phyloP scores from a whole-genome alignment of 1,140 invertebrate species.

The Theocolax elegans region DNA sequence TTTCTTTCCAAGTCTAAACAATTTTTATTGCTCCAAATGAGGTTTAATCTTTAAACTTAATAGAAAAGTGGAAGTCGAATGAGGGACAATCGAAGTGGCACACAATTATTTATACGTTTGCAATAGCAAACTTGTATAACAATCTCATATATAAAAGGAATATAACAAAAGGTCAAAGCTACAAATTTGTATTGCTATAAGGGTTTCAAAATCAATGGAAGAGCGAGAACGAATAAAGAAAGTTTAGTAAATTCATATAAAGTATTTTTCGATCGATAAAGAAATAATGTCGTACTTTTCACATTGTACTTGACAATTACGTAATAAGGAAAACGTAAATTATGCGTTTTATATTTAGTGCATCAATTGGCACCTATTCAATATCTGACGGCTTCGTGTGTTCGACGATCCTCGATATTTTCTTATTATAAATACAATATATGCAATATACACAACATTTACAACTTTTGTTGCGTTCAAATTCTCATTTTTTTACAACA shows the following conservation, averaged over 20 bases:
- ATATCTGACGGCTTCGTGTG: conserved; percentile 31
- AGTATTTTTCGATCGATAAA: too few relatives aligned
- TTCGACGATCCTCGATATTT: conserved; percentile 7
- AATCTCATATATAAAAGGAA: neutral
- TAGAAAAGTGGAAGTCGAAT: conserved; percentile 28
- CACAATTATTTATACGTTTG: too few relatives aligned
- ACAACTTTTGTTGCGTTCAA: conserved; percentile 17
- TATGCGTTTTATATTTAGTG: conserved; percentile 48
- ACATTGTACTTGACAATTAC: conserved; percentile 18
- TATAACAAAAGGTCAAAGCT: too few relatives aligned
- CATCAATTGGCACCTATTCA: conserved; percentile 55
- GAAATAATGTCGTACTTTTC: conserved; percentile 12
- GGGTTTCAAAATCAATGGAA: neutral
- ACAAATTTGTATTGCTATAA: neutral
- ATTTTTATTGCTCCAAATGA: conserved; percentile 31
- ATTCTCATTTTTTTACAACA: neutral
- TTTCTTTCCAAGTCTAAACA: too few relatives aligned
- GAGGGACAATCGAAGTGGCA: conserved; percentile 34
- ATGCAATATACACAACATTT: conserved; percentile 32
- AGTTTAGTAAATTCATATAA: neutral
- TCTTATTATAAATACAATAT: conserved; percentile 30
- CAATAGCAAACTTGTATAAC: neutral
- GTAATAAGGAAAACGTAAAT: conserved; percentile 31
- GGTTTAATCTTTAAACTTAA: neutral
- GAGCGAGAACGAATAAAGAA: neutral